phyloP scores from a whole-genome alignment of 2,113 vertebrate genomes.

The Centropus unirufus region DNA sequence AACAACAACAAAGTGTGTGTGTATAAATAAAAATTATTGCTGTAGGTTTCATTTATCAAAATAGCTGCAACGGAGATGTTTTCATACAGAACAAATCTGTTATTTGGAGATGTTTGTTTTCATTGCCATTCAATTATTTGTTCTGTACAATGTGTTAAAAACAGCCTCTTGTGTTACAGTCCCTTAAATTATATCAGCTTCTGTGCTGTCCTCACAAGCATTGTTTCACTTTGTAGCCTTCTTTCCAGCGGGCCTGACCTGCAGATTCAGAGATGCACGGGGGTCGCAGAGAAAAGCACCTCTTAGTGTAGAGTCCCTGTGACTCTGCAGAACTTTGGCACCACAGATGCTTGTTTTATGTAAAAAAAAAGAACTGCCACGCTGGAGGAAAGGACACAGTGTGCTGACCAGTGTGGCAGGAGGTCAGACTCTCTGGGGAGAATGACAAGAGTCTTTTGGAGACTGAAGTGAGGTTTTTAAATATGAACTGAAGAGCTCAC shows the following conservation, averaged over 20 bases:
- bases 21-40: not conserved
- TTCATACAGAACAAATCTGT: not conserved
- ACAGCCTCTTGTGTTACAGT: not conserved
- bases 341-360: not conserved
- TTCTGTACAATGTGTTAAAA: not conserved
- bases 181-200: not conserved
- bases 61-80: not conserved
- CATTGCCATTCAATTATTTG: not conserved
- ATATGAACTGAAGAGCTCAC: not conserved
- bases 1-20: not conserved
- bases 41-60: not conserved
- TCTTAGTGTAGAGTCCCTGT: fast-evolving
- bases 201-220: not conserved
- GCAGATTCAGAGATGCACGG: not conserved
- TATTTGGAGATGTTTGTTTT: not conserved
- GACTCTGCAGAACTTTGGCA: not conserved
- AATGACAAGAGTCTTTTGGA: not conserved
- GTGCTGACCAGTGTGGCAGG: not conserved
- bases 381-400: not conserved
- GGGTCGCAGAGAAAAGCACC: not conserved
- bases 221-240: not conserved
- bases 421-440: not conserved
- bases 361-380: fast-evolving
- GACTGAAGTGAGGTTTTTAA: not conserved
- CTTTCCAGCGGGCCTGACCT: not conserved